Conservation (phyloP, 1,140 invertebrate species). For the Pachypsylla venusta region DNA sequence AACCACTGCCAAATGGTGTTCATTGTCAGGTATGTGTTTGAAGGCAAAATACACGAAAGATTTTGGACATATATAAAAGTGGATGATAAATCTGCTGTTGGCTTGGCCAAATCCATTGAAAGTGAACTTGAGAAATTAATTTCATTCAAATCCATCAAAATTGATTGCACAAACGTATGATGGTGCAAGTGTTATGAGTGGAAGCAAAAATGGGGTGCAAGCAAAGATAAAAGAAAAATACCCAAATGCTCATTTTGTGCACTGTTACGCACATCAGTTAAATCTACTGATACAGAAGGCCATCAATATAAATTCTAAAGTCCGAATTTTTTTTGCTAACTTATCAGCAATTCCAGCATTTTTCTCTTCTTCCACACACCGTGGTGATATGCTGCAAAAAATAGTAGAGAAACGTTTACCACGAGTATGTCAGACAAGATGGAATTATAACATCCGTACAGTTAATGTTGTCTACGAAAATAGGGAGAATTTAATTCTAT, state of each 20-base stretch:
- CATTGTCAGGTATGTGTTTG: conserved; percentile 8
- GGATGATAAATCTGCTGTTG: neutral
- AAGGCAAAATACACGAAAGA: conserved; percentile 2
- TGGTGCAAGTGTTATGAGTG: too few species aligned
- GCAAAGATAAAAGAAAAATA: conserved; percentile 22
- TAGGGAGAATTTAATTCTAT: conserved; percentile 4
- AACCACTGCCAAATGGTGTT: conserved; percentile 19
- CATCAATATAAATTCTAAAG: conserved; percentile 7
- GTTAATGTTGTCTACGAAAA: conserved; percentile 12
- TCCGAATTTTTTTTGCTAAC: conserved; percentile 15
- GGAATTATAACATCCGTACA: conserved; percentile 15
- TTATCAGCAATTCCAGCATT: conserved; percentile 15
- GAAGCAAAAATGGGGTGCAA: conserved; percentile 24
- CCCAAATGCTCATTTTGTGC: conserved; percentile 25
- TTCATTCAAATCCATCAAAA: conserved; percentile 15
- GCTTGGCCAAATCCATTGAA: conserved; percentile 4
- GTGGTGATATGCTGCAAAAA: conserved; percentile 10
- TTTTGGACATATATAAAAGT: conserved; percentile 11
- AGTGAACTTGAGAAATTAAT: neutral
- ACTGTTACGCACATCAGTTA: too few species aligned
- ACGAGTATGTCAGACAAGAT: neutral
- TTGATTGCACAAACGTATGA: conserved; percentile 8
- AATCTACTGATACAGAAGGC: conserved; percentile 12
- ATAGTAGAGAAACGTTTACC: conserved; percentile 4
- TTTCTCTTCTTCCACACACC: conserved; percentile 14